Conservation (phyloP, 2,888 invertebrate genomes). For the Blera fallax region DNA sequence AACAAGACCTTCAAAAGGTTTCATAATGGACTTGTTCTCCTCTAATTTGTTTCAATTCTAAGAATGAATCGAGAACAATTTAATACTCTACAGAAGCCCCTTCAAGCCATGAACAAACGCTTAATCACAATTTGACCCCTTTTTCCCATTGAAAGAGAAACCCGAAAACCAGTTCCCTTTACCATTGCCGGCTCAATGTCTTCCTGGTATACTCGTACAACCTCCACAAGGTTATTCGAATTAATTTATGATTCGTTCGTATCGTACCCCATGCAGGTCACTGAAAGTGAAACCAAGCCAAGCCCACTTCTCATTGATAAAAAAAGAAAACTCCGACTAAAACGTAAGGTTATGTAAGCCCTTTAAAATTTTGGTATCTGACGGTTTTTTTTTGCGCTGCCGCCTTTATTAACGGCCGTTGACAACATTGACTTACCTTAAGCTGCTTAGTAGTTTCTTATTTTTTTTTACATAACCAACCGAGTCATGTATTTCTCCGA, state of each 20-base stretch:
- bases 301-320: constrained; percentile 1
- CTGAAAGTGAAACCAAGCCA: constrained; percentile 62
- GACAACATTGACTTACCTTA: constrained; percentile 30
- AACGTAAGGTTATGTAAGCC: constrained; percentile 49
- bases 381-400: background rate
- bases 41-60: background rate
- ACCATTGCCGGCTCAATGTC: constrained; percentile 30
- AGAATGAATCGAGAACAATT: background rate
- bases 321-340: constrained; percentile 7
- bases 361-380: constrained; percentile 19
- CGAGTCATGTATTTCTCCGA: background rate
- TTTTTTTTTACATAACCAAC: background rate
- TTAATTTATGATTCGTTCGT: constrained; percentile 24
- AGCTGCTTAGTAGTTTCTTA: constrained; percentile 18
- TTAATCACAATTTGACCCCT: background rate
- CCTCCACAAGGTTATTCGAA: constrained; percentile 56
- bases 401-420: constrained; percentile 3
- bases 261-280: constrained; percentile 33
- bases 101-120: background rate
- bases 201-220: constrained; percentile 47
- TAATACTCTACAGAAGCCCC: background rate
- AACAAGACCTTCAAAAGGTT: background rate
- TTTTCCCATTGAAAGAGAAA: background rate
- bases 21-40: background rate
- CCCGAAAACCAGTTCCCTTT: constrained; percentile 31